Base-by-base conservation (phyloP, 2,888 invertebrate species). In the Abrostola triplasia region DNA sequence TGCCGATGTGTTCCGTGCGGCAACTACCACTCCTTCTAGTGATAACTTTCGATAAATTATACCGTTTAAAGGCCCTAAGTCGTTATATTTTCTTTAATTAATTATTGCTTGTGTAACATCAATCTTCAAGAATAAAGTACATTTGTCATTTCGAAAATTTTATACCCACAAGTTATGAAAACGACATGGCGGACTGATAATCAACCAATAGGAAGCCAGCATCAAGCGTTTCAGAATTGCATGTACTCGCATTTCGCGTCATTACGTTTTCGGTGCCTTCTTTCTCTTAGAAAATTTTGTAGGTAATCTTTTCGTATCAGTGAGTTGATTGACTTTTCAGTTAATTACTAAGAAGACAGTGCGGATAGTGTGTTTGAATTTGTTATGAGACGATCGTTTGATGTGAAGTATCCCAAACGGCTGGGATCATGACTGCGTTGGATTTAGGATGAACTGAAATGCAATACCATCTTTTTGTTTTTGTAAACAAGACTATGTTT, bases 401-500 rank as follows among this genome's bases (percentile, higher is more conserved):
- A 79, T 82, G 86, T 81, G 82, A 84, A 88, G 87, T 84, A 82
- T 84, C 83, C 62, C 73, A 80, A 82, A 86, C 87, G 86, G 82
- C 85, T 87, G 84, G 84, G 84, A 93, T 88, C 89, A 94, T 93
- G 93, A 92, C 89, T 90, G 90, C 90, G 88, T 90, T 92, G 90
- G 93, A 93, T 91, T 92, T 93, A 91, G 90, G 92, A 88, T 94
- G 88, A 93, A 90, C 88, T 90, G 88, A 92, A 92, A 92, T 92
- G 90, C 88, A 95, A 94, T 95, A 95, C 95, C 96, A 96, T 96
- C 96, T 96, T 96, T 93, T 96, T 96, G 96, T 96, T 96, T 96
- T 96, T 96, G 97, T 97, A 96, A 96, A 97, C 96, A 96, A 96
- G 95, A 96, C 96, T 95, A 96, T 96, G 96, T 96, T 96, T 95